Evolutionary conservation across 2,797 vertebrate genomes (phyloP), one percentile per base, ranked within the genome.

Genomic region (Bovichtus diacanthus): DNA sequence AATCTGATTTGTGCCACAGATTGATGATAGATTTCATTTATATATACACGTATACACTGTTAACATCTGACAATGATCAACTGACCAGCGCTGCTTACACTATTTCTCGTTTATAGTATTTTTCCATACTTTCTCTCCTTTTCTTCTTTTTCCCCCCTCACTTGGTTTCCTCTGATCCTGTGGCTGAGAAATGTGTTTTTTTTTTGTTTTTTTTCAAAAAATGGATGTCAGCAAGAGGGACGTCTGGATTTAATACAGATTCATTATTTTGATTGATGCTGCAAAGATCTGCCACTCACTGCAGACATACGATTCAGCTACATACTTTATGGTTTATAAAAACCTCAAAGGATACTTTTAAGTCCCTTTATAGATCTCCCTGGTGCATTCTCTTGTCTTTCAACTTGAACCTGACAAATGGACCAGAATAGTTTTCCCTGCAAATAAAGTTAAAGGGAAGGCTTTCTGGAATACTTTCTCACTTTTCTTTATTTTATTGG

Each of bases 211-310:
- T n/a, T 82, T 87, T 76, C 6, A 3, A 75, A 84, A 46, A 87
- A 78, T 78, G 62, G 41, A 80, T 81, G 70, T 86, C 85, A 84
- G 71, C 49, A 15, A 43, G 34, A 56, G 70, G 71, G 69, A 82
- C n/a, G 21, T 78, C 70, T 81, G 81, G 82, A 88, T 88, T 84
- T 88, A 87, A 88, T 85, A 77, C 39, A 74, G 72, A 83, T 88
- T 91, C 79, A 88, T 90, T 88, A 88, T 78, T 92, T 86, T 93
- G 90, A 93, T 80, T 88, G 87, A 92, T 90, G 82, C 80, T 41
- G 64, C 66, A 55, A 27, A 68, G 81, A 76, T 75, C 82, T 83
- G 84, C 78, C 90, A 84, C 60, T 93, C 88, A 84, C 36, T 36
- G 76, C 63, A 59, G 65, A 78, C 78, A 71, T 80, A 68, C 85